Evolutionary conservation across 2,113 vertebrate species (phyloP).

Genomic region (Progne subis): DNA sequence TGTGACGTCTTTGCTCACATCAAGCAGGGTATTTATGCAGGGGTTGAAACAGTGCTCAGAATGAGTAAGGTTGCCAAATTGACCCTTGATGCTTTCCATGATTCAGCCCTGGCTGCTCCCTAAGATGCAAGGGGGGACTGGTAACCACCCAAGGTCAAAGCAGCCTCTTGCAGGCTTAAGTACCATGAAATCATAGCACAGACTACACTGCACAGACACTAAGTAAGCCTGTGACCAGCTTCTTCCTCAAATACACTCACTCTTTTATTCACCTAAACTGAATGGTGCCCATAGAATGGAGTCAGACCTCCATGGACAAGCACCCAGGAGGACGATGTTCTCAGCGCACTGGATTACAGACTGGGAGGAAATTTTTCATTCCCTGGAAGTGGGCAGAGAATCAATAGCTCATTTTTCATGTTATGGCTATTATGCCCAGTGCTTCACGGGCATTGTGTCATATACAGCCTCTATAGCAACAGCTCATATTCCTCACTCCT

Average conservation of each 20-base stretch:
- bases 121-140: not conserved
- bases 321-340: not conserved
- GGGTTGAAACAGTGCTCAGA: not conserved
- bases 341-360: not conserved
- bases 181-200: not conserved
- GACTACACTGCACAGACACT: not conserved
- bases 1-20: not conserved
- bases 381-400: constrained; percentile 37
- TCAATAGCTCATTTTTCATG: constrained; percentile 53
- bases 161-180: not conserved
- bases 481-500: not conserved
- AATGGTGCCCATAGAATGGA: not conserved
- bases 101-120: not conserved
- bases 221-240: not conserved
- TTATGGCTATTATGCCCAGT: constrained; percentile 39
- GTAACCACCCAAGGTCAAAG: not conserved
- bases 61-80: constrained; percentile 15
- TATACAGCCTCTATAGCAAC: constrained; percentile 13
- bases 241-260: not conserved
- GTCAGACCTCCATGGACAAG: not conserved
- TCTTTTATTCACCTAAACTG: not conserved
- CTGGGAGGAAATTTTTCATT: constrained; percentile 42
- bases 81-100: not conserved
- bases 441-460: not conserved
- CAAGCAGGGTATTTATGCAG: not conserved